phyloP scores from a whole-genome alignment of 2,888 invertebrate species.

The Sepiola atlantica region DNA sequence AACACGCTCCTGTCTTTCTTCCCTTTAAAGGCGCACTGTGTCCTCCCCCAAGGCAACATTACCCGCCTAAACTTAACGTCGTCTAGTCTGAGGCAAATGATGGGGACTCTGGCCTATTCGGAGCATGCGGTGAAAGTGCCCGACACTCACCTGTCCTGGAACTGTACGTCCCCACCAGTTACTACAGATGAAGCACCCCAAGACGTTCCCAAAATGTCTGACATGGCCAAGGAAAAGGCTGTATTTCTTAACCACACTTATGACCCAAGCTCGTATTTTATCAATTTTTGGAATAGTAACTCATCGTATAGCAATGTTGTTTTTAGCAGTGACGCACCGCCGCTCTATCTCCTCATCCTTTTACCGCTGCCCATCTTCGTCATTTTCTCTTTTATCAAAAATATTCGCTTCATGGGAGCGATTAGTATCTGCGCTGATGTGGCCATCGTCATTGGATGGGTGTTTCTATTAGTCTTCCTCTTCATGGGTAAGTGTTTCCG shows the following conservation, averaged over 20 bases:
- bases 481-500: slow-evolving; percentile 60
- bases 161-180: not conserved
- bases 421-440: slow-evolving; percentile 69
- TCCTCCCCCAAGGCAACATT: not conserved
- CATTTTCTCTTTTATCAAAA: slow-evolving; percentile 65
- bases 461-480: slow-evolving; percentile 64
- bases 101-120: not conserved
- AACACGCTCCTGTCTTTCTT: slow-evolving; percentile 69
- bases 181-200: not conserved
- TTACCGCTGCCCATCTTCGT: slow-evolving; percentile 69
- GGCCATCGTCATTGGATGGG: slow-evolving; percentile 67
- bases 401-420: slow-evolving; percentile 66
- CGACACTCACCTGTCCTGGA: not conserved
- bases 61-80: slow-evolving; percentile 33
- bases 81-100: not conserved
- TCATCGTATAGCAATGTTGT: not conserved
- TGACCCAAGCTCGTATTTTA: not conserved
- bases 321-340: slow-evolving; percentile 56
- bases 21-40: slow-evolving; percentile 56
- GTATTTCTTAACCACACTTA: not conserved
- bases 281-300: not conserved
- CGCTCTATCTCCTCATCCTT: slow-evolving; percentile 65
- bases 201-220: not conserved
- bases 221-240: not conserved
- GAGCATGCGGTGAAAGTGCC: not conserved